Evolutionary conservation across 2,888 invertebrate genomes (phyloP), one percentile per base, ranked within the genome.

Genomic region (Willowsia nigromaculata): DNA sequence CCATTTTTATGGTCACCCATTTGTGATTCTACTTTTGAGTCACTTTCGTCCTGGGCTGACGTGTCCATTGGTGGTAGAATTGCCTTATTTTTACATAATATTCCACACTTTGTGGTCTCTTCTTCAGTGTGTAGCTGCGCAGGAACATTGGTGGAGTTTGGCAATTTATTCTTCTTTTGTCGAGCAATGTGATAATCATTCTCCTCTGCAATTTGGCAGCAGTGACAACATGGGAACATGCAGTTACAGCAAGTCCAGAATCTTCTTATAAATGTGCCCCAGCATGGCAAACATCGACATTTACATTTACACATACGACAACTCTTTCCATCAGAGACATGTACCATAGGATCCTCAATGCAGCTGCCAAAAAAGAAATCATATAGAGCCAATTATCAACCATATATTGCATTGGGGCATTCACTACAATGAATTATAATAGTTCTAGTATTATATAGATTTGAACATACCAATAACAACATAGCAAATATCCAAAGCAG

Each of bases 141-240:
- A 37, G 1, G 25, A 11, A 47, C 15, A 27, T 43, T 22, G 9
- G 74, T 22, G 27, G 47, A n/a, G 33, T 62, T 47, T 40, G 81
- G 71, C 87, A 81, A 81, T 37, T 56, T 68, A n/a, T 43, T 13
- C 47, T 71, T 87, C 13, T 25, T 53, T 22, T 71, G 78, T 7
- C 87, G 80, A 40, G 71, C 87, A 30, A 71, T 43, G 27, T 87
- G 87, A 18, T 71, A 68, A 13, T 27, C 27, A 18, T 40, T 15
- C 15, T 71, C 47, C 0, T 5, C 0, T 18, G 30, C 25, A 30
- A 53, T 18, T 30, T 81, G 71, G 40, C 87, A 87, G 50, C 87
- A 87, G 71, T 87, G 87, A 43, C 87, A 87, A 43, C 87, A 87
- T 11, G 87, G 81, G 33, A 87, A 80, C n/a, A 81, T 50, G 30